Percentiles rank a stretch among this genome's conserved stretches.
Conservation (phyloP, 2,888 invertebrate genomes). For the Chymomyza fuscimana region DNA sequence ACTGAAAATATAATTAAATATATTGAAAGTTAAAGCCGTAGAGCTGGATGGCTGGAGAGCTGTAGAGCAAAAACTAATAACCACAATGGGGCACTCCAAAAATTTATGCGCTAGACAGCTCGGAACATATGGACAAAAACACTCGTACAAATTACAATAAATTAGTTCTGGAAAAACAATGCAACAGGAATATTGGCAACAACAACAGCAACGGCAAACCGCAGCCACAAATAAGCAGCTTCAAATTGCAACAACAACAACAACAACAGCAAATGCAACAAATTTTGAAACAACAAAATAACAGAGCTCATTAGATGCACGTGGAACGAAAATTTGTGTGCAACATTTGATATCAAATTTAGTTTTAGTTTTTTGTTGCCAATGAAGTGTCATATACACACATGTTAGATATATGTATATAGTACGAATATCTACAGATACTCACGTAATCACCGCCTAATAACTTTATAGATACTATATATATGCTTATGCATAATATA, state of each 20-base stretch:
- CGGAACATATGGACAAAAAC: slow-evolving; percentile 5
- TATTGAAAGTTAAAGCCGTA: slow-evolving; percentile 17
- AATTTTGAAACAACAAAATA: slow-evolving; percentile 36
- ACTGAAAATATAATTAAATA: slow-evolving; percentile 29
- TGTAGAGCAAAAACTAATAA: slow-evolving; percentile 11
- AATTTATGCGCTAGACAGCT: slow-evolving; percentile 17
- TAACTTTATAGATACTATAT: slow-evolving; percentile 42
- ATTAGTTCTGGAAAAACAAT: slow-evolving; percentile 21
- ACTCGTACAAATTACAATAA: slow-evolving; percentile 37
- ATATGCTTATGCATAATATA: background rate
- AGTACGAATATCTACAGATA: slow-evolving; percentile 10
- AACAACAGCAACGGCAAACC: slow-evolving; percentile 20
- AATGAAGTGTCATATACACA: background rate
- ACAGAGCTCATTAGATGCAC: slow-evolving; percentile 57
- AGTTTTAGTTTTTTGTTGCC: slow-evolving; percentile 19
- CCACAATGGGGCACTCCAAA: slow-evolving; percentile 18
- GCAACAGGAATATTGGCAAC: slow-evolving; percentile 20
- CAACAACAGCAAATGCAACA: background rate
- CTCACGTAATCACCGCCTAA: slow-evolving; percentile 66
- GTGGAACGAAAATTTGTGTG: background rate
- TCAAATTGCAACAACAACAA: slow-evolving; percentile 33
- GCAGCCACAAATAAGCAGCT: slow-evolving; percentile 35
- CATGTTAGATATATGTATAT: slow-evolving; percentile 13
- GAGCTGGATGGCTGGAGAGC: slow-evolving; percentile 8
- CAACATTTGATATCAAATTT: background rate